Evolutionary conservation across 1,140 invertebrate genomes (phyloP).

Genomic region (Spodoptera litura): DNA sequence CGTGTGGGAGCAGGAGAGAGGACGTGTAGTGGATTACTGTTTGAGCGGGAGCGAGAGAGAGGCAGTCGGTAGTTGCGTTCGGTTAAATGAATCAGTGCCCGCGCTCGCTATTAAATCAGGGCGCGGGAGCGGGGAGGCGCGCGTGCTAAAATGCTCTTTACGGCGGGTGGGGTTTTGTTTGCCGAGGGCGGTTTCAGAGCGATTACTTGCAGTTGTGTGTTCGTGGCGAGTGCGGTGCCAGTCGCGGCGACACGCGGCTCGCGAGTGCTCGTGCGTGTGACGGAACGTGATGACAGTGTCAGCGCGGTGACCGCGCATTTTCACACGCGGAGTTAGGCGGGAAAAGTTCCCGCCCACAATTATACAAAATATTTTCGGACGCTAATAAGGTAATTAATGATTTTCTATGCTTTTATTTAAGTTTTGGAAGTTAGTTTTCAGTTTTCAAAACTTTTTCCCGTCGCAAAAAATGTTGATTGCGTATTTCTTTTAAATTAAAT

Average conservation of each 20-base stretch:
- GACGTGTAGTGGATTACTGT: constrained; percentile 47
- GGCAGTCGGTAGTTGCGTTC: constrained; percentile 77
- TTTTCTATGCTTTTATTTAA: constrained; percentile 12
- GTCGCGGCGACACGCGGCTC: constrained; percentile 61
- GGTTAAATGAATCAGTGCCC: constrained; percentile 85
- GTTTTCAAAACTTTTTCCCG: constrained; percentile 25
- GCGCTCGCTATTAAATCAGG: constrained; percentile 85
- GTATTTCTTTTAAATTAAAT: too few relatives aligned
- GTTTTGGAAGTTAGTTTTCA: constrained; percentile 16
- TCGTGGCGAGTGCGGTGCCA: constrained; percentile 54
- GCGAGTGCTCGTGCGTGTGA: constrained; percentile 65
- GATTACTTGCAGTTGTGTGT: constrained; percentile 69
- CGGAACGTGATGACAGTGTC: constrained; percentile 66
- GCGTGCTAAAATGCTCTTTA: constrained; percentile 84
- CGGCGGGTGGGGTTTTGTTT: constrained; percentile 84
- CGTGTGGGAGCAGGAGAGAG: constrained; percentile 52
- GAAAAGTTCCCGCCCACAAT: constrained; percentile 82
- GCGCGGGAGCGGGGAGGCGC: constrained; percentile 76
- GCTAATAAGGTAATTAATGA: constrained; percentile 80
- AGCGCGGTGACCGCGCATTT: constrained; percentile 80
- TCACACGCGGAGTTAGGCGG: constrained; percentile 76
- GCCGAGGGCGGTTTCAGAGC: constrained; percentile 83
- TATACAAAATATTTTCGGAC: constrained; percentile 84
- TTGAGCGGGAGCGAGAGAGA: constrained; percentile 68
- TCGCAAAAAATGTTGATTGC: too few relatives aligned